Conservation (phyloP, 2,888 invertebrate species). For the Hoplodrina blanda region DNA sequence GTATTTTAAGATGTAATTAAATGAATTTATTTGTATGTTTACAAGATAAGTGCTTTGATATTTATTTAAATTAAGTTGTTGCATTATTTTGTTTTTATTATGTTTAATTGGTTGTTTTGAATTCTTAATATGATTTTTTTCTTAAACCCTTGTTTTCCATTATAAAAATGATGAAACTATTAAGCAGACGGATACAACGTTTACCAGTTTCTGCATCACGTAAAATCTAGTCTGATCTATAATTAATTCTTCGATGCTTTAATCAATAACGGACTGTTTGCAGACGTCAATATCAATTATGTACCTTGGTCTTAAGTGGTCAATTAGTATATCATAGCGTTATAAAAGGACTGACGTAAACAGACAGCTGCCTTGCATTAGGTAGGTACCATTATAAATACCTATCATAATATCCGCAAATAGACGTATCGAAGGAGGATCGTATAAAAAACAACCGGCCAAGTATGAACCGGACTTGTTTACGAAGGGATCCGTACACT, state of each 20-base stretch:
- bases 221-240: background rate
- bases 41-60: slow-evolving; percentile 30
- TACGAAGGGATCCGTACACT: too few relatives aligned
- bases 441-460: too few relatives aligned
- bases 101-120: slow-evolving; percentile 7
- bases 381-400: background rate
- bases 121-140: background rate
- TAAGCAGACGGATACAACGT: background rate
- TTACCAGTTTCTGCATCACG: slow-evolving; percentile 5
- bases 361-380: background rate
- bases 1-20: slow-evolving; percentile 66
- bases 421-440: too few relatives aligned
- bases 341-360: slow-evolving; percentile 33
- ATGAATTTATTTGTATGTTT: slow-evolving; percentile 47
- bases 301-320: slow-evolving; percentile 25
- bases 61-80: slow-evolving; percentile 32
- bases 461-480: too few relatives aligned
- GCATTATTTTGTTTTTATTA: slow-evolving; percentile 3
- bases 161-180: background rate
- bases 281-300: slow-evolving; percentile 38
- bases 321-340: slow-evolving; percentile 37
- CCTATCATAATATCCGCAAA: background rate
- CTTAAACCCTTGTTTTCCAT: background rate
- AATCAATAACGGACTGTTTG: slow-evolving; percentile 18
- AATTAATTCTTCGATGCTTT: slow-evolving; percentile 14